Percentiles rank a stretch among this genome's conserved stretches.
These are phyloP conservation scores for Phthorimaea operculella DNA, from an alignment of 1,140 invertebrate species.

Conservation along the genomic window DNA sequence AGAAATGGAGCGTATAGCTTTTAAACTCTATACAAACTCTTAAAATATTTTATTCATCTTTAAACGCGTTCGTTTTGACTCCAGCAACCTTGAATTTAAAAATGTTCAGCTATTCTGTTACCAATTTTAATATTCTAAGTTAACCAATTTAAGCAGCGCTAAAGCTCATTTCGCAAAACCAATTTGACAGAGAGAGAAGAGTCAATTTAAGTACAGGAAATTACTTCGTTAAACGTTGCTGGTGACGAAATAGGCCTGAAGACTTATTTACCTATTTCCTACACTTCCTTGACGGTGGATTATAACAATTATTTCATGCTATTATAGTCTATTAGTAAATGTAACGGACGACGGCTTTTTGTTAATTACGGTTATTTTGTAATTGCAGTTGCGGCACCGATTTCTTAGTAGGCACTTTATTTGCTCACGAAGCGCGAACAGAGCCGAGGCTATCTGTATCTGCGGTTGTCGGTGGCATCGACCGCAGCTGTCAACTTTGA, in stretches of 20 bases:
- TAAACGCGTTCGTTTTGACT: too few species aligned
- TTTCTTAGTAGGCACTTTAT: constrained; percentile 13
- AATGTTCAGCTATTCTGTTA: background rate
- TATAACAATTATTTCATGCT: background rate
- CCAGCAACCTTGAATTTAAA: background rate
- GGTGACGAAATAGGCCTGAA: constrained; percentile 32
- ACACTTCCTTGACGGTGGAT: background rate
- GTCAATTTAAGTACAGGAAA: constrained; percentile 44
- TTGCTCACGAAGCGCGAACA: constrained; percentile 16
- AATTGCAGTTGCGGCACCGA: constrained; percentile 7
- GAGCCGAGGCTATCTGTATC: constrained; percentile 1
- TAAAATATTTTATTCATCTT: too few species aligned
- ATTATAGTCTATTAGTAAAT: constrained; percentile 3
- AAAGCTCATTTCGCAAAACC: constrained; percentile 23
- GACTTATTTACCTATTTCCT: constrained; percentile 22
- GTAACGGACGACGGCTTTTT: background rate
- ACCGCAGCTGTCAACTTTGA: constrained; percentile 11
- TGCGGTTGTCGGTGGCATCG: background rate
- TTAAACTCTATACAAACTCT: too few species aligned
- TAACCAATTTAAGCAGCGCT: constrained; percentile 24
- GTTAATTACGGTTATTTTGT: background rate
- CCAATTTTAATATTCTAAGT: constrained; percentile 7
- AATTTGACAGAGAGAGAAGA: constrained; percentile 29
- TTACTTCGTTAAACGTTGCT: constrained; percentile 44
- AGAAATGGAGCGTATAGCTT: too few species aligned